These are phyloP conservation scores for Aphidoletes aphidimyza DNA, from an alignment of 2,888 invertebrate genomes.

Conservation along the genomic window DNA sequence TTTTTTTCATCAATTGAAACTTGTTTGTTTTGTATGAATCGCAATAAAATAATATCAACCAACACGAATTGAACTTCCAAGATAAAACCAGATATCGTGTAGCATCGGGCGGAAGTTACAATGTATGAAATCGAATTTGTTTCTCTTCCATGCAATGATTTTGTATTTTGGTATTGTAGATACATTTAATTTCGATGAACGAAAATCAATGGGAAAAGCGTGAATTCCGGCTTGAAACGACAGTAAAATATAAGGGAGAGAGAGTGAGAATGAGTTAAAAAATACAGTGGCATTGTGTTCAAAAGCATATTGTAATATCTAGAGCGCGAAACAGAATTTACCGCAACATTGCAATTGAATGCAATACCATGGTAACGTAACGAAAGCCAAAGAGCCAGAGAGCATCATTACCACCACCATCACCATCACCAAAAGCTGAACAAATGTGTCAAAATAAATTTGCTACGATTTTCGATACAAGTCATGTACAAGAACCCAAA, in stretches of 20 bases:
- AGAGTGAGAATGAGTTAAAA: too few relatives aligned
- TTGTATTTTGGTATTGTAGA: neutral
- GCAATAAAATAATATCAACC: neutral
- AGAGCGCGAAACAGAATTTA: too few relatives aligned
- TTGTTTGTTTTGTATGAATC: neutral
- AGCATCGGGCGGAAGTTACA: neutral
- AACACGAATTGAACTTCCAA: neutral
- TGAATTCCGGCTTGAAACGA: too few relatives aligned
- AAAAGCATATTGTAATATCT: too few relatives aligned
- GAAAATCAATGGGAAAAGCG: too few relatives aligned
- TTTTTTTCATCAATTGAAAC: neutral
- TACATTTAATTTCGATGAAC: too few relatives aligned
- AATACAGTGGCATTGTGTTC: too few relatives aligned
- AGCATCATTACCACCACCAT: too few relatives aligned
- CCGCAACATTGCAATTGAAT: too few relatives aligned
- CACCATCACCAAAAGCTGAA: neutral
- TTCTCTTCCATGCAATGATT: neutral
- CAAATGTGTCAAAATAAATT: neutral
- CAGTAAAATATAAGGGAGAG: too few relatives aligned
- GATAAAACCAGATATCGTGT: neutral
- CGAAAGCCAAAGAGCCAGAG: neutral
- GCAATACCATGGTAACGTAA: neutral
- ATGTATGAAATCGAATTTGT: slow-evolving; percentile 5
- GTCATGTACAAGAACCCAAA: neutral
- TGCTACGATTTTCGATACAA: neutral